A percentile compares a stretch with the other conserved stretches of the same genome.
These are phyloP conservation scores for Cotesia congregata DNA, from an alignment of 2,888 invertebrate species.

Conservation along the genomic window DNA sequence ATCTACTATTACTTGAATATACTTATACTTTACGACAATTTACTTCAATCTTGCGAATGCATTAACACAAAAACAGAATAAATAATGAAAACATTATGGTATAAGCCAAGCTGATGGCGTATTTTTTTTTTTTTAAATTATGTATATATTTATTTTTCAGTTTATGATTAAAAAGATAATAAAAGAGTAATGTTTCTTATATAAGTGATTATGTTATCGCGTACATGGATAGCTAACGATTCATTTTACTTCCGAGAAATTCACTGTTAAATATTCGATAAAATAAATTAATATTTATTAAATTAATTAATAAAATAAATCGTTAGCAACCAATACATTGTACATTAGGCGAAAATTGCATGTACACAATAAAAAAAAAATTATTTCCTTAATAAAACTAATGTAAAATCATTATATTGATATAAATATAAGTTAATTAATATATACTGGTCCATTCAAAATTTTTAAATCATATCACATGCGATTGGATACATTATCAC, in stretches of 20 bases:
- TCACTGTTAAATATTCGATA: too few species aligned
- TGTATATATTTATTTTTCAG: slow-evolving; percentile 26
- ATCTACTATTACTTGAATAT: slow-evolving; percentile 69
- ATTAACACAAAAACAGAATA: slow-evolving; percentile 65
- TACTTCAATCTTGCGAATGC: slow-evolving; percentile 70
- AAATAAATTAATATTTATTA: background rate
- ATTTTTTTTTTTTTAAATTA: slow-evolving; percentile 44
- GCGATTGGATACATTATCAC: slow-evolving; percentile 61
- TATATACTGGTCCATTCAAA: slow-evolving; percentile 57
- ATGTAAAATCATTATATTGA: slow-evolving; percentile 47
- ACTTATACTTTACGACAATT: slow-evolving; percentile 70
- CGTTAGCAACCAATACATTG: background rate
- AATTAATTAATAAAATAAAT: slow-evolving; percentile 12
- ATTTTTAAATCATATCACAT: slow-evolving; percentile 63
- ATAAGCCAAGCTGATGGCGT: slow-evolving; percentile 68
- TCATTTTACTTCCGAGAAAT: background rate
- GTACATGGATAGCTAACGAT: slow-evolving; percentile 1
- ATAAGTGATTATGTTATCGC: slow-evolving; percentile 23
- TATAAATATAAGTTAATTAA: slow-evolving; percentile 58
- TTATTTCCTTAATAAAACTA: slow-evolving; percentile 38
- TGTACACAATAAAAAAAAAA: slow-evolving; percentile 40
- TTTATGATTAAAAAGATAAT: slow-evolving; percentile 26
- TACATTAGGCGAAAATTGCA: slow-evolving; percentile 35
- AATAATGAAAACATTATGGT: slow-evolving; percentile 67
- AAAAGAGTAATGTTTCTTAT: slow-evolving; percentile 22